Percentiles rank a stretch among this genome's conserved stretches.
Conservation (phyloP, 2,113 vertebrate species). For the Protomyctophum bolini region DNA sequence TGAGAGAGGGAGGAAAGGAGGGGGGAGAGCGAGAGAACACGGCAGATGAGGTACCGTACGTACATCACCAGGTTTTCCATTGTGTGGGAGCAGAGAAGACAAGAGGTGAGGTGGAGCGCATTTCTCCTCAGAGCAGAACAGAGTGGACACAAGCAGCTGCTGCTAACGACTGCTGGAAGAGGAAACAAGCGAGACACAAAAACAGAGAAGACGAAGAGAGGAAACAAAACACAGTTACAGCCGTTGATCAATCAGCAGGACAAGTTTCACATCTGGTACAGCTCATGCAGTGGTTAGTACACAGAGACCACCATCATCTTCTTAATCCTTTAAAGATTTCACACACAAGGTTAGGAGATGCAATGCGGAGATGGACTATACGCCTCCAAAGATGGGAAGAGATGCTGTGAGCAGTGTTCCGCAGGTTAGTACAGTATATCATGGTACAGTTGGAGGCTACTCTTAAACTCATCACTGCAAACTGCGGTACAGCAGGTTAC, state of each 20-base stretch:
- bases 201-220: not conserved
- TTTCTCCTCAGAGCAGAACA: not conserved
- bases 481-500: too few relatives aligned
- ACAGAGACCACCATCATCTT: not conserved
- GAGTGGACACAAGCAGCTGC: not conserved
- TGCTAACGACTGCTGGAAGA: not conserved
- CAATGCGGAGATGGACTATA: not conserved
- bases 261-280: not conserved
- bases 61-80: slow-evolving; percentile 65
- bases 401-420: slow-evolving; percentile 48
- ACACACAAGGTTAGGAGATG: slow-evolving; percentile 3
- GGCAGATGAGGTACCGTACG: slow-evolving; percentile 35
- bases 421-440: slow-evolving; percentile 57
- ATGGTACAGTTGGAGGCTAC: too few relatives aligned
- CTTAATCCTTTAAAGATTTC: slow-evolving; percentile 4
- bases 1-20: not conserved
- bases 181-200: not conserved
- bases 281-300: not conserved
- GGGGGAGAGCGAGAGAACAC: slow-evolving; percentile 14
- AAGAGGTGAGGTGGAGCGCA: slow-evolving; percentile 21
- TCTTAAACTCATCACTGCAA: too few relatives aligned
- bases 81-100: slow-evolving; percentile 58
- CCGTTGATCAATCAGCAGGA: not conserved
- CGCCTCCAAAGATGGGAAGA: fast-evolving
- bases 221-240: not conserved